A percentile compares a stretch with the other conserved stretches of the same genome.
Conservation (phyloP, 2,113 vertebrate species). For the Salvelinus alpinus region DNA sequence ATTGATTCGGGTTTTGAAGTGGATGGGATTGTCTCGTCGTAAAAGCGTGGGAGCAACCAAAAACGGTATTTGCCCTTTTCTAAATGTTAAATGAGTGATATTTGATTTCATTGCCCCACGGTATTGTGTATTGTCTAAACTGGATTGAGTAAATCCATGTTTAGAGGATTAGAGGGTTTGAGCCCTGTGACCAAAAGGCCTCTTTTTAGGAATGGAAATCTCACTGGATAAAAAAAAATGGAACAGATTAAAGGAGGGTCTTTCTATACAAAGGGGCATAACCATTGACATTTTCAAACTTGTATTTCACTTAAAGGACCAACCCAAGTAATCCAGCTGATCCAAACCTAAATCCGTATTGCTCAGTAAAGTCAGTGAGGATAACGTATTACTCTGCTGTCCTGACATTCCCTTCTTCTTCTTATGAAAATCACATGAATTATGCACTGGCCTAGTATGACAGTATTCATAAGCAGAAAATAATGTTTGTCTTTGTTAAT, state of each 20-base stretch:
- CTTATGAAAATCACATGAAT: conserved; percentile 22
- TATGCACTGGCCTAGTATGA: conserved; percentile 21
- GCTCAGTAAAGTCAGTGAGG: not conserved
- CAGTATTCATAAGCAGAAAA: conserved; percentile 7
- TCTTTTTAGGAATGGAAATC: too few species aligned
- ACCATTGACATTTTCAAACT: not conserved
- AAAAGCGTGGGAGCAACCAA: not conserved
- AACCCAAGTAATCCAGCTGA: not conserved
- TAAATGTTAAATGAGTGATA: conserved; percentile 10
- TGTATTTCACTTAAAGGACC: not conserved
- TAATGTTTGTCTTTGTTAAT: not conserved
- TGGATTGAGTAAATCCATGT: conserved; percentile 28
- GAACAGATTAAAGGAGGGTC: not conserved
- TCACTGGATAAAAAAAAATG: too few species aligned
- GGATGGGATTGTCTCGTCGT: not conserved
- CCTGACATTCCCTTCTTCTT: not conserved
- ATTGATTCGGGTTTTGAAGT: conserved; percentile 16
- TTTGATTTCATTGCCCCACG: not conserved
- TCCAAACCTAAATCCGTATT: not conserved
- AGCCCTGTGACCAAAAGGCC: not conserved
- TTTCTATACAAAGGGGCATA: not conserved
- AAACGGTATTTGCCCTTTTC: not conserved
- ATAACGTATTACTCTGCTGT: not conserved
- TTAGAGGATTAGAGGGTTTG: conserved; percentile 21
- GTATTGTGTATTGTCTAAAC: not conserved